Evolutionary conservation across 2,797 vertebrate species (phyloP).

Genomic region (Merluccius polli): DNA sequence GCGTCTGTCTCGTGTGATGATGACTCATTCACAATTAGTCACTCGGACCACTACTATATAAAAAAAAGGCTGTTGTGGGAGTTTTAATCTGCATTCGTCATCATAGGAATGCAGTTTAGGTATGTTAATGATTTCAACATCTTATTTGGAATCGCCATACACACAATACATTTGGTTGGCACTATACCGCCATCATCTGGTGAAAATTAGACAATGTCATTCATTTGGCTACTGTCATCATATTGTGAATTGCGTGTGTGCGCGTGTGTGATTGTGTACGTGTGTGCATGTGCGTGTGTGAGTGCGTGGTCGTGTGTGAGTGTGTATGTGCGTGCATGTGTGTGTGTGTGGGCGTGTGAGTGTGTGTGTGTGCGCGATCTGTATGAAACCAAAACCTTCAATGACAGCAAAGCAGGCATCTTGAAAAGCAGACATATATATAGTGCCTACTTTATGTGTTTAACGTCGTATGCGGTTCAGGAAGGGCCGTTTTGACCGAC

Average conservation of each 20-base stretch:
- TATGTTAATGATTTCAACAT: not conserved
- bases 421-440: no score
- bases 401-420: not conserved
- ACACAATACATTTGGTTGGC: not conserved
- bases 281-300: no score
- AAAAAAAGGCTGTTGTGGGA: not conserved
- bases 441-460: conserved; percentile 4
- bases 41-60: not conserved
- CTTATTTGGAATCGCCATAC: conserved; percentile 10
- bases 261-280: no score
- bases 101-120: not conserved
- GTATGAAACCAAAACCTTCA: not conserved
- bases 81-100: not conserved
- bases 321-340: no score
- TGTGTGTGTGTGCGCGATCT: not conserved
- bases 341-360: no score
- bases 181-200: conserved; percentile 57
- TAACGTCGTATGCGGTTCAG: not conserved
- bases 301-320: no score
- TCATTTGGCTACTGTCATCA: not conserved
- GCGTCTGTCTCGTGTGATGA: not conserved
- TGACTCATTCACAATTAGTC: not conserved
- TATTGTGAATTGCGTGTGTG: not conserved
- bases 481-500: not conserved
- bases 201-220: conserved; percentile 11